Base-by-base conservation (phyloP, 2,888 invertebrate species). In the Drosophila basisetae region DNA sequence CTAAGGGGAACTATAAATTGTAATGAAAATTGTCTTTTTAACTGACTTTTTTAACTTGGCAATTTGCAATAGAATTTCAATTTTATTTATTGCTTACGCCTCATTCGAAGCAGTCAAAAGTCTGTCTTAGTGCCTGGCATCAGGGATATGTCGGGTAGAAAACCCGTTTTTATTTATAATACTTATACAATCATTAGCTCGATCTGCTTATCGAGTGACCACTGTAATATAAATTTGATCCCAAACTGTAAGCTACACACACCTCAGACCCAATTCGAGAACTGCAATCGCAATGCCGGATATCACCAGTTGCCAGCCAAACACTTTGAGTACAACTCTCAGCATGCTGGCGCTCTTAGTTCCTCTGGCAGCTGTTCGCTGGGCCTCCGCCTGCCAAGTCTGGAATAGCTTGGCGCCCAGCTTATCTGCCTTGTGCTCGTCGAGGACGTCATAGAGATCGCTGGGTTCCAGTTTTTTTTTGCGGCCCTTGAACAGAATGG, bases 401-500 rank as follows among this genome's bases (percentile, higher is more conserved):
- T 91, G 91, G 74, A 94, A 94, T 72, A 96, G 92, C 88, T 94
- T 94, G 79, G 95, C 94, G 0, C 96, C 96, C 56, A 96, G 92
- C 4, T 70, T 80, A 18, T 91, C 91, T 2, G 97, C 97, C 85
- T 95, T 94, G 91, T 97, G 97, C 37, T 94, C 94, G 50, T 93
- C 94, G 55, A 96, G 94, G 0, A 97, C 95, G 83, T 96, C 95
- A 84, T 96, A 96, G 39, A 98, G 94, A 93, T 98, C 98, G 41
- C 95, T 94, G 52, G 96, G 94, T 77, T 96, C 96, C 61, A 98
- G 93, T 62, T 95, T 95, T 82, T 96, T 95, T 64, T 94, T 94
- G 83, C 95, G 95, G 0, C 97, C 98, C 91, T 95, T 95, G 80
- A 95, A 95, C 92, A 97, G 97, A 82, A 97, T 93, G 4, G 95